phyloP scores from a whole-genome alignment of 2,113 vertebrate species.

The Oncorhynchus nerka region DNA sequence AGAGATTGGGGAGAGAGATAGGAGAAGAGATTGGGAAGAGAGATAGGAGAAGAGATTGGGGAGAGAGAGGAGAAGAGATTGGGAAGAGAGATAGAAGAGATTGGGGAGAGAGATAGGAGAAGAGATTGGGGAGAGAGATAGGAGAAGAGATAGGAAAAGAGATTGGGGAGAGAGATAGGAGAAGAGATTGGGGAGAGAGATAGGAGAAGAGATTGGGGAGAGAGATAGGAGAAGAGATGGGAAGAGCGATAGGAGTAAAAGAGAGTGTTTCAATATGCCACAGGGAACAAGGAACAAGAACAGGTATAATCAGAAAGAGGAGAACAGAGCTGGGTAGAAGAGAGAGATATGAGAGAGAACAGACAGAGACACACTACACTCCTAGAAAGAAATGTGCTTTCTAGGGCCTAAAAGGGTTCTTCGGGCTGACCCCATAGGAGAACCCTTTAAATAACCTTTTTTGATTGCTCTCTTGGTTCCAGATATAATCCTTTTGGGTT shows the following conservation, averaged over 20 bases:
- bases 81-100: not conserved
- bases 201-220: not conserved
- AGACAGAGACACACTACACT: too few species aligned
- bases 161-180: not conserved
- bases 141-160: not conserved
- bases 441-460: too few species aligned
- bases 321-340: too few species aligned
- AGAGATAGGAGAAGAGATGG: not conserved
- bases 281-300: too few species aligned
- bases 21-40: not conserved
- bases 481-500: too few species aligned
- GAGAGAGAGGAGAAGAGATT: not conserved
- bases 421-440: too few species aligned
- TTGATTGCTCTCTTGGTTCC: too few species aligned
- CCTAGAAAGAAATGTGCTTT: too few species aligned
- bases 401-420: too few species aligned
- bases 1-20: not conserved
- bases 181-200: not conserved
- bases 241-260: not conserved
- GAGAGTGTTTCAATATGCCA: not conserved
- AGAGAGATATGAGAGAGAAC: too few species aligned
- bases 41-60: not conserved
- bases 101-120: not conserved
- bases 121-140: not conserved
- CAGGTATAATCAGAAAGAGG: too few species aligned